Base-by-base conservation (phyloP, 2,888 invertebrate species). In the Drosophila mimetica region DNA sequence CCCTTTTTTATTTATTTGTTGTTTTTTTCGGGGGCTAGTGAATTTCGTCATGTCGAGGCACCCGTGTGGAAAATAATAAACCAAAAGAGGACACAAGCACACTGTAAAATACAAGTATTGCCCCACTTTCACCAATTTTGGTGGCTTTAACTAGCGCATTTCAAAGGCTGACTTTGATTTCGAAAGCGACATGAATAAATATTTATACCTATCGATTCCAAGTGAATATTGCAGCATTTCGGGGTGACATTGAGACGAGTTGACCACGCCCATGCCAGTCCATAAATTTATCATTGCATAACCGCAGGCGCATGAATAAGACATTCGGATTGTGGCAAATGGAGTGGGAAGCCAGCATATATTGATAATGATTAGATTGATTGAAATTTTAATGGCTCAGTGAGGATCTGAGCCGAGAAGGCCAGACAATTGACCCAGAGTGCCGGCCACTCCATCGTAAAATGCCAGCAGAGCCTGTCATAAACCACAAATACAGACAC, bases 21-120 rank as follows among this genome's bases (percentile, higher is more conserved):
- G 28, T 71, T 59, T n/a, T 63, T 63, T 63, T 63, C 36, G 20
- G 46, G 22, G 69, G 58, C 70, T 55, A 74, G 71, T 76, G 72
- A 69, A 71, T 76, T 80, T 66, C 41, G 71, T 61, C 84, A 74
- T 76, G 74, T 75, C 71, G 69, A 73, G 28, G 76, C 85, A 74
- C 66, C 85, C 87, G 60, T 64, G 79, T 65, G 89, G 79, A 84
- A 84, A 81, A 85, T 87, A 76, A 76, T 88, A 72, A 64, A 70
- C 63, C 59, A 61, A 71, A 60, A 61, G 25, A 6, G 18, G 39
- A 54, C 20, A 13, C 32, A 14, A 9, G 5, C 22, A 18, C 32
- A 57, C 59, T 47, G 25, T 5, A 41, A 57, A 71, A 48, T 36
- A 28, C n/a, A 50, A 66, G 25, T 64, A 25, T 41, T 32, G 11